These are phyloP conservation scores for Anas platyrhynchos DNA, from an alignment of 2,113 vertebrate genomes.

Conservation along the genomic window DNA sequence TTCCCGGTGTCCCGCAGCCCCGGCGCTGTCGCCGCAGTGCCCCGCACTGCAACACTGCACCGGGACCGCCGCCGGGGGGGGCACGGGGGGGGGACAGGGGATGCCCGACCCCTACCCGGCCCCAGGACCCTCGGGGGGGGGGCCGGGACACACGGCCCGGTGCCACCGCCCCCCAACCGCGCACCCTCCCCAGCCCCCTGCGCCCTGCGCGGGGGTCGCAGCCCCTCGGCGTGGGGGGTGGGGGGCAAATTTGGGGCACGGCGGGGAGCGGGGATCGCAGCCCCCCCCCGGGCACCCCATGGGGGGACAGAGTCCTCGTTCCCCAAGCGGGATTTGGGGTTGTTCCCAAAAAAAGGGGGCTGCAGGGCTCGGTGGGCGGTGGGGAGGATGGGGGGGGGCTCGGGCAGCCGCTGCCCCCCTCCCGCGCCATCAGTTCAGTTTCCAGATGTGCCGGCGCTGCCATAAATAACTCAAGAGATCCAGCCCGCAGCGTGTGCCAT, in stretches of 20 bases:
- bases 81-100: background rate
- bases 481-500: background rate
- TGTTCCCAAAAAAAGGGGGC: background rate
- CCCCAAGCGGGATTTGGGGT: background rate
- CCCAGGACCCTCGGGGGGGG: background rate
- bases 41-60: constrained; percentile 37
- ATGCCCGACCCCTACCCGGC: background rate
- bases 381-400: accelerated
- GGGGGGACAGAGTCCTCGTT: accelerated
- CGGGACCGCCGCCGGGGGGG: background rate
- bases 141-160: background rate
- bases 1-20: background rate
- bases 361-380: background rate
- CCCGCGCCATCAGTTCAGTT: background rate
- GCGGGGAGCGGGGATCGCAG: background rate
- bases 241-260: background rate
- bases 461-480: background rate
- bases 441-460: background rate
- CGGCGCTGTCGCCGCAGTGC: constrained; percentile 22
- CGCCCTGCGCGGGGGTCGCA: background rate
- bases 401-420: background rate
- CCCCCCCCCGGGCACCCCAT: background rate
- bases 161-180: accelerated
- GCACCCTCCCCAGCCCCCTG: background rate
- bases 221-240: background rate